Conservation (phyloP, 2,113 vertebrate species). For the Brachypodius melanocephalos region DNA sequence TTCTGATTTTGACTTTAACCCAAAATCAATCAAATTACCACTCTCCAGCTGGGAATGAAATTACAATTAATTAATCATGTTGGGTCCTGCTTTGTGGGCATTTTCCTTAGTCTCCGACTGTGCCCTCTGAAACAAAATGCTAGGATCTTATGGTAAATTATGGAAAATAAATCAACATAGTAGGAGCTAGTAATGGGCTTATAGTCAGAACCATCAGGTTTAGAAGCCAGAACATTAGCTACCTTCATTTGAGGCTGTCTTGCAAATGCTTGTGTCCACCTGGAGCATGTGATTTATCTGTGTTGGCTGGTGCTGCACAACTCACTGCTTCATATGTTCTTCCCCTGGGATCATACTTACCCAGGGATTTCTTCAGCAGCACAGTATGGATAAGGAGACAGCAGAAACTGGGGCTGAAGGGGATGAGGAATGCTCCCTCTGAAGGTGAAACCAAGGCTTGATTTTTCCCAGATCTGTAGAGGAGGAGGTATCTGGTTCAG, state of each 20-base stretch:
- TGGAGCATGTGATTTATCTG: not conserved
- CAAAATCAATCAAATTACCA: not conserved
- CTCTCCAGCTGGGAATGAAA: not conserved
- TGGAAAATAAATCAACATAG: not conserved
- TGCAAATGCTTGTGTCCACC: not conserved
- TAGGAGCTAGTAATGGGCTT: not conserved
- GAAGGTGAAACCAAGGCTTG: not conserved
- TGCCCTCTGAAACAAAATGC: not conserved
- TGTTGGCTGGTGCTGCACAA: not conserved
- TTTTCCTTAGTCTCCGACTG: not conserved
- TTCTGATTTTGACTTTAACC: slow-evolving; percentile 2
- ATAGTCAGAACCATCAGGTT: not conserved
- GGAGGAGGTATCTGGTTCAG: not conserved
- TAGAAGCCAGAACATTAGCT: not conserved
- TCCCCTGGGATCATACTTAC: not conserved
- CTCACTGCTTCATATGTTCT: not conserved
- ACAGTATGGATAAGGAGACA: not conserved
- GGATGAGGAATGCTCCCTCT: not conserved
- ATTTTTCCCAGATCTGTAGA: not conserved
- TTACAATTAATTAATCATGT: not conserved
- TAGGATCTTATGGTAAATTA: not conserved
- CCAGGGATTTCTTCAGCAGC: not conserved
- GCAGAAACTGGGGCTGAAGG: not conserved
- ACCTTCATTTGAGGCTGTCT: not conserved
- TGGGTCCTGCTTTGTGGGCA: not conserved